Percentiles rank a stretch among this genome's conserved stretches.
Conservation (phyloP, 2,888 invertebrate species). For the Pandemis heparana region DNA sequence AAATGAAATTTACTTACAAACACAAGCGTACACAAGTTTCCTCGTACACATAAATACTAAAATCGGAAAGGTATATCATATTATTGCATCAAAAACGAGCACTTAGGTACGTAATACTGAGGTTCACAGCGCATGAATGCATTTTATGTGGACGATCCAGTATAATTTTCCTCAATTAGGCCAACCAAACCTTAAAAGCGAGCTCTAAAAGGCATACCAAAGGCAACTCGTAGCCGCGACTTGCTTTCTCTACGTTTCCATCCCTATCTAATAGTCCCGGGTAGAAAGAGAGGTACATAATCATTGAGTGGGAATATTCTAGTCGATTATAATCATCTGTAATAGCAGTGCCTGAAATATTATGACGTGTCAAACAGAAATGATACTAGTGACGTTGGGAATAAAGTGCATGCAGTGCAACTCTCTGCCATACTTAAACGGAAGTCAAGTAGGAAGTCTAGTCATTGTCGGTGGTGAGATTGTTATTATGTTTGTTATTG, state of each 20-base stretch:
- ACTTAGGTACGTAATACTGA: background rate
- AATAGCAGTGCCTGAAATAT: background rate
- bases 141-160: background rate
- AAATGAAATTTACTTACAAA: no score
- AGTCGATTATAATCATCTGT: background rate
- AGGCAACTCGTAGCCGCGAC: background rate
- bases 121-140: background rate
- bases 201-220: background rate
- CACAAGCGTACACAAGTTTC: no score
- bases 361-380: background rate
- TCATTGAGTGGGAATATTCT: background rate
- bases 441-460: no score
- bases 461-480: no score
- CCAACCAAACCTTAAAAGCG: background rate
- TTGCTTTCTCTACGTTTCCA: background rate
- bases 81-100: background rate
- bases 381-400: no score
- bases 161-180: background rate
- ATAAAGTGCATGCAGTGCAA: no score
- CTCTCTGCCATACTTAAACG: no score
- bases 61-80: no score
- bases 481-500: no score
- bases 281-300: background rate
- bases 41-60: no score
- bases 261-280: background rate